Base-by-base conservation (phyloP, 2,113 vertebrate species). In the Gobiocypris rarus region DNA sequence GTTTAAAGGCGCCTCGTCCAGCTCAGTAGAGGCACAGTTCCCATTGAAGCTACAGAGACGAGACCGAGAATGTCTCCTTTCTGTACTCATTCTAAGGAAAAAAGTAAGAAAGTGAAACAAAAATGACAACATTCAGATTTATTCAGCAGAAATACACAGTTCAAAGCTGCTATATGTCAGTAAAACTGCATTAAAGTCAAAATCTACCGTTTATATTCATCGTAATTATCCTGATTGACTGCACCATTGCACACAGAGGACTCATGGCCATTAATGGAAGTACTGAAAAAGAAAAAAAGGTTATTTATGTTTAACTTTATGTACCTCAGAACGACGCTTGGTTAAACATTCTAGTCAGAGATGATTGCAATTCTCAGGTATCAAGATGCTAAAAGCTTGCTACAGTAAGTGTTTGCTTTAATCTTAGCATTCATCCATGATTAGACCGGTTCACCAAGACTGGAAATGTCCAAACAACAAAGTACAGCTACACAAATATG, bases 381-480 rank as follows among this genome's bases (percentile, higher is more conserved):
- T 83, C 28, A 83, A 63, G 75, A 79, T 65, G 7, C 28, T 74
- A 83, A 28, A 28, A 41, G 17, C 9, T 14, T 41, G 65, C 22
- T 22, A 78, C 10, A 48, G 45, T 48, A 11, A 50, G 48, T 34
- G 11, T 70, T 28, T 2, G 5, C 45, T 48, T 13, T 82, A 48
- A 59, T 28, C 13, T 78, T 54, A 54, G 19, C 28, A 71, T 3
- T 38, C 9, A 38, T 52, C 38, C 81, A 17, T 1, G 28, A 65
- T 28, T 19, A 5, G 10, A 54, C 65, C 67, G 8, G 85, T 83
- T 83, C 41, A 14, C 1, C 45, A 50, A 48, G 41, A 6, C 48
- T 73, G n/a, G n/a, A 59, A 2, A 74, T 13, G 31, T 74, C 43
- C 13, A n/a, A 74, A 74, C 26, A 34, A 19, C 71, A 75, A 52